Evolutionary conservation across 2,888 invertebrate genomes (phyloP).

Genomic region (Zelleria hepariella): DNA sequence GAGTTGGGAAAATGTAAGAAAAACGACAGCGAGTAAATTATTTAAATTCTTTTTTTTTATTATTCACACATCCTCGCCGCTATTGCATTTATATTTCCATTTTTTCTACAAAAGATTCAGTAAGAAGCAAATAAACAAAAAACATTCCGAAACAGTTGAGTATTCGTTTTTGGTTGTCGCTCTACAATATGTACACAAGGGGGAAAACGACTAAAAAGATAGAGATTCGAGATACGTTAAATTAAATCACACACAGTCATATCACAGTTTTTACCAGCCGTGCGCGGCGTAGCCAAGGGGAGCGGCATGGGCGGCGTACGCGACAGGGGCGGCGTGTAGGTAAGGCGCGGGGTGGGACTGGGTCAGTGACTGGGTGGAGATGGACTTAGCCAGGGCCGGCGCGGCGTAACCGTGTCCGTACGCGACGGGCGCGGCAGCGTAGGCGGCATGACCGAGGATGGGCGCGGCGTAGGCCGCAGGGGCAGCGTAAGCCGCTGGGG

Average conservation of each 20-base stretch:
- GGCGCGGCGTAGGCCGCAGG: constrained; percentile 21
- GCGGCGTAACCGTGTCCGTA: constrained; percentile 35
- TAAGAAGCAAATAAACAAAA: not conserved
- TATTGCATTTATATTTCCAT: constrained; percentile 39
- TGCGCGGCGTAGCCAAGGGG: constrained; percentile 9
- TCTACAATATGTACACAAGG: not conserved
- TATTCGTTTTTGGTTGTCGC: constrained; percentile 42
- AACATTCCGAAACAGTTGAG: constrained; percentile 48
- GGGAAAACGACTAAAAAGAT: too few species aligned
- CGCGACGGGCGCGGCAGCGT: constrained; percentile 12
- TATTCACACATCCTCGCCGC: constrained; percentile 67
- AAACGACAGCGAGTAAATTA: not conserved
- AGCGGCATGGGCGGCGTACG: constrained; percentile 17
- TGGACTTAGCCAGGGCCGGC: constrained; percentile 27
- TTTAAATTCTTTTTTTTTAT: constrained; percentile 29
- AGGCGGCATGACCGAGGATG: constrained; percentile 16
- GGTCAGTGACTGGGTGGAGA: constrained; percentile 46
- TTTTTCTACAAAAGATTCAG: constrained; percentile 54
- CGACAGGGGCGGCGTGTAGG: constrained; percentile 37
- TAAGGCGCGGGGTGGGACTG: constrained; percentile 54
- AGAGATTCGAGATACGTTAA: too few species aligned
- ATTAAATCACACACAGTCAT: constrained; percentile 11
- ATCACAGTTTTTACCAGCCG: constrained; percentile 65
- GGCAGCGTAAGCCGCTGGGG: constrained; percentile 17
- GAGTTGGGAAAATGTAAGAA: constrained; percentile 11